Evolutionary conservation across 2,888 invertebrate species (phyloP), one percentile per base, ranked within the genome.

Genomic region (Chloromyia formosa): DNA sequence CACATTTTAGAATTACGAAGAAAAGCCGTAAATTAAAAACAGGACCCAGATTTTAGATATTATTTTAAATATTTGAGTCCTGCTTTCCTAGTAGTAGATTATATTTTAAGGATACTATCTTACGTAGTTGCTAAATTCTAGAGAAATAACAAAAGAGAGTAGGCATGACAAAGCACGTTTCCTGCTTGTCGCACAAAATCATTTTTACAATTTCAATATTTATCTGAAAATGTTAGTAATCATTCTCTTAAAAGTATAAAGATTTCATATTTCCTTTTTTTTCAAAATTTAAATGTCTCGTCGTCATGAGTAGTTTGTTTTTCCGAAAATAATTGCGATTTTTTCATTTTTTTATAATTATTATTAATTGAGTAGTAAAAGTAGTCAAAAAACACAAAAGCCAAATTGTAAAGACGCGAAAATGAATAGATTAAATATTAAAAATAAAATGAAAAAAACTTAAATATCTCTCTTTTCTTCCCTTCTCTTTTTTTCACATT

Each of bases 401-500:
- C n/a, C n/a, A n/a, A n/a, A n/a, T 18, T 56, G 4, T 20, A 56
- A 56, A 10, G 1, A 20, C 4, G 22, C 56, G 18, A 56, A 56
- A 56, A 18, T 56, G 56, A 20, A 56, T 16, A 9, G 10, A 56
- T 56, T 56, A n/a, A n/a, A n/a, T 56, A 56, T 18, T 18, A 53
- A 54, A 22, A 62, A 27, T 62, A 40, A 35, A 7, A 27, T 4
- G 35, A 69, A 69, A 40, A 53, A 54, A 35, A 23, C 22, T 54
- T 66, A 56, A 74, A 66, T 74, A 54, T 22, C 49, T 64, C 20
- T 74, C 45, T 42, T 62, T 27, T 53, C 22, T 58, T 42, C 14
- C 20, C 16, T 74, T 62, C 27, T 64, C 53, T 74, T 54, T 66
- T 64, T 66, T 71, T 71, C 40, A 71, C 14, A 58, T 49, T 35